These are phyloP conservation scores for Amphipoea lucens DNA, from an alignment of 2,888 invertebrate species.

Conservation along the genomic window DNA sequence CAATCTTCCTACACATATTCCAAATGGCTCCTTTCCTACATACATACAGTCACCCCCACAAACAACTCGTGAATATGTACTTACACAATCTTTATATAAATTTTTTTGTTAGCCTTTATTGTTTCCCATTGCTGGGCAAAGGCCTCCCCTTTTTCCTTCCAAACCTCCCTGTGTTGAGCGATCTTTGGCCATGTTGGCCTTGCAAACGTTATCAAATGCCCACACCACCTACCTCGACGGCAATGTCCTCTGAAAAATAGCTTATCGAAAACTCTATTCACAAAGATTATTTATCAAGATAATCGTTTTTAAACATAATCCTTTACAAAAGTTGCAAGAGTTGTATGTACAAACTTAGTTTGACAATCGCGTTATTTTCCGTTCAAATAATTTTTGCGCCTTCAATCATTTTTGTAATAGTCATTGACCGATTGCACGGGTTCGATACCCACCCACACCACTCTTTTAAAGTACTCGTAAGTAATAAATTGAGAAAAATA, in stretches of 20 bases:
- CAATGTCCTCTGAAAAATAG: not conserved
- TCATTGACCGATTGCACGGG: conserved; percentile 24
- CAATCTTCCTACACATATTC: not conserved
- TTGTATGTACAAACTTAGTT: conserved; percentile 21
- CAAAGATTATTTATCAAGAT: not conserved
- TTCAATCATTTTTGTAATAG: not conserved
- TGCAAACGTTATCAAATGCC: not conserved
- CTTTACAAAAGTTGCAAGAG: not conserved
- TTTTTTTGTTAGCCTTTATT: no score
- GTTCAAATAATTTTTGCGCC: not conserved
- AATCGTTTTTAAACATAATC: conserved; percentile 16
- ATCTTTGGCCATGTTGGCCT: not conserved
- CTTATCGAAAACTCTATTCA: not conserved
- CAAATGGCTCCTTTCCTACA: no score
- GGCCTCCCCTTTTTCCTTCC: not conserved
- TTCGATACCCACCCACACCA: conserved; percentile 8
- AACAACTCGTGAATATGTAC: not conserved
- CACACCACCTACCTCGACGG: not conserved
- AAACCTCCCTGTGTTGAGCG: not conserved
- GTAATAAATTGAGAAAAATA: not conserved
- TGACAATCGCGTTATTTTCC: conserved; percentile 10
- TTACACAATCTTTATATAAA: no score
- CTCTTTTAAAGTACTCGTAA: conserved; percentile 10
- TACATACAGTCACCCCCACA: not conserved
- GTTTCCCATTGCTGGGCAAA: no score